Evolutionary conservation across 1,140 invertebrate genomes (phyloP).

Genomic region (Eubasilissa regina): DNA sequence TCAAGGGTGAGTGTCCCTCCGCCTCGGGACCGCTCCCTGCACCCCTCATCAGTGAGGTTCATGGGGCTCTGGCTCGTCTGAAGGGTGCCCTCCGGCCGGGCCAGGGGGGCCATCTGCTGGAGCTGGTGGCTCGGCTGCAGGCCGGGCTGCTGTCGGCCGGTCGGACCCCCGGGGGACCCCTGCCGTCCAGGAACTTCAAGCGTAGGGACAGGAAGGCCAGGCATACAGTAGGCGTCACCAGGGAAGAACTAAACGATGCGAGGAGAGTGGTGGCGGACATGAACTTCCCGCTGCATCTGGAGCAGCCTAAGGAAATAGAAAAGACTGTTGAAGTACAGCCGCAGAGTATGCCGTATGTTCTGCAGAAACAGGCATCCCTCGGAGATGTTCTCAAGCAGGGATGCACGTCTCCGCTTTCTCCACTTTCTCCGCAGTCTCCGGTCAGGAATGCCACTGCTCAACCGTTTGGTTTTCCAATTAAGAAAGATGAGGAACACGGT

Average conservation of each 20-base stretch:
- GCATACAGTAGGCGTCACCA: constrained; percentile 86
- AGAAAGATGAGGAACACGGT: constrained; percentile 21
- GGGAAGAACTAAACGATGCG: constrained; percentile 84
- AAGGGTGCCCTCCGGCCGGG: constrained; percentile 79
- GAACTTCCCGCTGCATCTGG: constrained; percentile 64
- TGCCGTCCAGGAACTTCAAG: constrained; percentile 62
- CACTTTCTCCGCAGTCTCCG: constrained; percentile 60
- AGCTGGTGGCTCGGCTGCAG: constrained; percentile 83
- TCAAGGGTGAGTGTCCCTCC: constrained; percentile 68
- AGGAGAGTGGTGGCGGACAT: constrained; percentile 81
- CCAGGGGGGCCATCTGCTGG: constrained; percentile 73
- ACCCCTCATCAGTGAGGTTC: constrained; percentile 83
- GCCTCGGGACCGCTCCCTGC: constrained; percentile 64
- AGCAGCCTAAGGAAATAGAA: constrained; percentile 46
- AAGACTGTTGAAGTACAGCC: constrained; percentile 22
- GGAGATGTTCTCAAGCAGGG: constrained; percentile 43
- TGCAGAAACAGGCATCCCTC: constrained; percentile 60
- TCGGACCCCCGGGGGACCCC: constrained; percentile 63
- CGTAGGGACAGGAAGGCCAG: constrained; percentile 74
- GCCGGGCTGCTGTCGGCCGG: constrained; percentile 74
- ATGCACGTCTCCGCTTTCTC: constrained; percentile 60
- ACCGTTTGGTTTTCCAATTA: constrained; percentile 62
- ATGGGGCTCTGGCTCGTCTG: constrained; percentile 81
- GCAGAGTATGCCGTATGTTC: constrained; percentile 46
- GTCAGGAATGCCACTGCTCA: constrained; percentile 66